Evolutionary conservation across 2,113 vertebrate species (phyloP).

Genomic region (Rhegmatorhina hoffmannsi): DNA sequence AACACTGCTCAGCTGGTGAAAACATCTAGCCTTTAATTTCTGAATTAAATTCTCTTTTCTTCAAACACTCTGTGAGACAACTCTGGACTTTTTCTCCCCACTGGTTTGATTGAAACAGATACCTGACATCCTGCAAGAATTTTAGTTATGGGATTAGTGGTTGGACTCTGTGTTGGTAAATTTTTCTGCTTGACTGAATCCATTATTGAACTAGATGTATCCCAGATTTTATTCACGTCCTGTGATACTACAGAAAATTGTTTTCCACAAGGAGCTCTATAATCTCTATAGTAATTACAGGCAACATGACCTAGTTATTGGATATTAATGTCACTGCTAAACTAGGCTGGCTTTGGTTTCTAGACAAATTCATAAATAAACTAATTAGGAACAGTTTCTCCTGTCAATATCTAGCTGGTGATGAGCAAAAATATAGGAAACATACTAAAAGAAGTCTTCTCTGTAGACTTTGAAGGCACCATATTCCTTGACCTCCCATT

Average conservation of each 20-base stretch:
- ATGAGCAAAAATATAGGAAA: background rate
- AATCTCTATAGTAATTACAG: background rate
- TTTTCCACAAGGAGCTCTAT: background rate
- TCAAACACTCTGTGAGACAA: background rate
- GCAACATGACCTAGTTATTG: background rate
- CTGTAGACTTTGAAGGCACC: background rate
- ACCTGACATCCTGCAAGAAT: background rate
- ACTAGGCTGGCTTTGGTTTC: background rate
- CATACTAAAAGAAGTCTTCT: background rate
- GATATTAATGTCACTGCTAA: background rate
- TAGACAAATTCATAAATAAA: background rate
- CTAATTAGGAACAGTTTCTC: background rate
- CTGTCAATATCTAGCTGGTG: background rate
- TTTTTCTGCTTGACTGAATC: conserved; percentile 42
- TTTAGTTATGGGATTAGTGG: background rate
- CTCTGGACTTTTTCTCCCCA: background rate
- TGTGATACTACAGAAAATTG: background rate
- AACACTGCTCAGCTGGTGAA: background rate
- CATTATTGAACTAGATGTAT: background rate
- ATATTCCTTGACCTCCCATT: background rate
- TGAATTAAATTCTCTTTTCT: background rate
- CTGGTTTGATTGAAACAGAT: conserved; percentile 7
- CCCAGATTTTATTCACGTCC: background rate
- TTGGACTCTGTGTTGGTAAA: background rate
- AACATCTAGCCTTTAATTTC: background rate